Evolutionary conservation across 1,140 invertebrate genomes (phyloP).

Genomic region (Uloborus diversus): DNA sequence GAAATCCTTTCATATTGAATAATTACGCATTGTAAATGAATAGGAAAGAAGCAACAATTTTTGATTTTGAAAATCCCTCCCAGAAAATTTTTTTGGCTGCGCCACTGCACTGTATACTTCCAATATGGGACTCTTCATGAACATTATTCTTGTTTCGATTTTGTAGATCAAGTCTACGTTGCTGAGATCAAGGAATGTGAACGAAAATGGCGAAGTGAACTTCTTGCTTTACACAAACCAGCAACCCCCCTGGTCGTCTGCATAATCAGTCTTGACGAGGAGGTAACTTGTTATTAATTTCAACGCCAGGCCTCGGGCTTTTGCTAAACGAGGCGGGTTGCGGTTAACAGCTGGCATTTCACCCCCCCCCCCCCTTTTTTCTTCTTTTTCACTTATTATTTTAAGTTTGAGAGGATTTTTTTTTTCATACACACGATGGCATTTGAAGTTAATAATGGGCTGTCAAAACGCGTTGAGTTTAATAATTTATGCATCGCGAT

Average conservation of each 20-base stretch:
- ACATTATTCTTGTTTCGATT: too few species aligned
- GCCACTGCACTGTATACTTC: too few species aligned
- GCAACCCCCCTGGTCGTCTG: neutral
- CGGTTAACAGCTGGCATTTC: conserved; percentile 39
- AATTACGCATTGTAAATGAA: too few species aligned
- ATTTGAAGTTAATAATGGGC: conserved; percentile 32
- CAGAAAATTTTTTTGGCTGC: too few species aligned
- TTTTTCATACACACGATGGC: conserved; percentile 16
- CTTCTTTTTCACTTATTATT: conserved; percentile 27
- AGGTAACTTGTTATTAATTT: conserved; percentile 39
- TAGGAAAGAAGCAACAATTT: too few species aligned
- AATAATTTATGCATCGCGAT: conserved; percentile 35
- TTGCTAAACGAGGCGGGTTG: neutral
- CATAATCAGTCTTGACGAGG: conserved; percentile 37
- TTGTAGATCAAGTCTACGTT: too few species aligned
- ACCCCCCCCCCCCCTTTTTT: neutral
- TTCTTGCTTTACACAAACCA: conserved; percentile 15
- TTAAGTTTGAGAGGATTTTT: neutral
- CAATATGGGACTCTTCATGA: too few species aligned
- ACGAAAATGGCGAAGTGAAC: neutral
- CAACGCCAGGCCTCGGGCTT: neutral
- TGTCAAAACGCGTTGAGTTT: conserved; percentile 45
- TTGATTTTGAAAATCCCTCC: too few species aligned
- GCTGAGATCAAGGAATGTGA: neutral
- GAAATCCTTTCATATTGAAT: too few species aligned